Base-by-base conservation (phyloP, 2,113 vertebrate species). In the Limnothrissa miodon region DNA sequence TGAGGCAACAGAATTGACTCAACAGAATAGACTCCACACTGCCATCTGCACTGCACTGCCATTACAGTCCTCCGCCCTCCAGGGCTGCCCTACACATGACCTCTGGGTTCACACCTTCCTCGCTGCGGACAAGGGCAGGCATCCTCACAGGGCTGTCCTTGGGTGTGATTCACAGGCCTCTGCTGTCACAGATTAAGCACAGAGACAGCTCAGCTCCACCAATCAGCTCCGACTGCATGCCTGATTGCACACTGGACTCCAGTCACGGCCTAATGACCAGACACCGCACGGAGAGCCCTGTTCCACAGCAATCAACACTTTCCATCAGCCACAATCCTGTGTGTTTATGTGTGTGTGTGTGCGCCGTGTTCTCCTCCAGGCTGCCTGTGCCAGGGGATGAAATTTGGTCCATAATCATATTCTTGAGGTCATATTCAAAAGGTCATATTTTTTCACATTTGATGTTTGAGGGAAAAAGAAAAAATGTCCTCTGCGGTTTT, bases 251-350 rank as follows among this genome's bases (percentile, higher is more conserved):
- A 78, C 23, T 0, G n/a, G 36, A 23, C 48, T 6, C 51, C 48
- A 42, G 19, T 81, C 78, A 62, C 81, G 17, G 81, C 13, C 74
- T 83, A 81, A 66, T 25, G 10, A 56, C 19, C 21, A 19, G 51
- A 15, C 45, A 46, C 8, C 45, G 15, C 46, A 42, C 2, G 6
- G 42, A 42, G 42, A 42, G 42, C 2, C 46, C 46, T 56, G 51
- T 80, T 66, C 84, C 81, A 80, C 74, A 21, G 44, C 13, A 1
- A 87, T 87, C 82, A 89, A 85, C 87, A 81, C 84, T 80, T 83
- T 81, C 80, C 80, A 85, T 82, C 83, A 90, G 29, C 83, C 83
- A 88, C 51, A 53, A 23, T 4, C 21, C 51, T 53, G 42, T 42
- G 42, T 42, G 42, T 42, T 2, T 42, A 6, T 42, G 42, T 42